Percentiles rank a stretch among this genome's conserved stretches.
phyloP scores from a whole-genome alignment of 2,113 vertebrate genomes.

The Zapus hudsonius region DNA sequence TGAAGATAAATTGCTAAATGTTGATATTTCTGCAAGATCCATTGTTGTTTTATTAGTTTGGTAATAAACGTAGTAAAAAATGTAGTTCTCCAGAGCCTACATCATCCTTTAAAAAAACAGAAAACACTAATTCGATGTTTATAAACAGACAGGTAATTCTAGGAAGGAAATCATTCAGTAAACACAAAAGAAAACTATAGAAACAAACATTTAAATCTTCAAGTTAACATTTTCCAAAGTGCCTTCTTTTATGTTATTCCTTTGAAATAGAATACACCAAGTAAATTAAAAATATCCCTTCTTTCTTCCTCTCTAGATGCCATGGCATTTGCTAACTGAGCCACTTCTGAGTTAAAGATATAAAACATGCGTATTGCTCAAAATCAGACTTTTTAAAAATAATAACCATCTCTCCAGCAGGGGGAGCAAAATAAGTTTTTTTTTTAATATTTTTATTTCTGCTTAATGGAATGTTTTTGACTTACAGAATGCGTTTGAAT shows the following conservation, averaged over 20 bases:
- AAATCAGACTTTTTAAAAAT: slow-evolving; percentile 38
- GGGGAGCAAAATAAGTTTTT: slow-evolving; percentile 60
- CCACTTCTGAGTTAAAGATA: slow-evolving; percentile 29
- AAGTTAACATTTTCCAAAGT: slow-evolving; percentile 30
- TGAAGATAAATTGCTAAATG: neutral
- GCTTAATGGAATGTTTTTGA: neutral
- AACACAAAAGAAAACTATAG: neutral
- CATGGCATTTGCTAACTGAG: slow-evolving; percentile 30
- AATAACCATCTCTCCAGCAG: slow-evolving; percentile 70
- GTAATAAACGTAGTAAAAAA: neutral
- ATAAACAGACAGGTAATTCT: slow-evolving; percentile 19
- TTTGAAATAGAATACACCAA: slow-evolving; percentile 23
- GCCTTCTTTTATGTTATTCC: neutral
- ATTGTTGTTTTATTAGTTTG: slow-evolving; percentile 3
- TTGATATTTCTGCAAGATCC: neutral
- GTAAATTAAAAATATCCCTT: neutral
- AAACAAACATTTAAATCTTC: slow-evolving; percentile 54
- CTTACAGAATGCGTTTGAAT: neutral
- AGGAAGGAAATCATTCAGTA: neutral
- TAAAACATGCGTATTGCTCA: neutral
- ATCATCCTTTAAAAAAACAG: neutral
- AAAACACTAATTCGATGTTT: slow-evolving; percentile 5
- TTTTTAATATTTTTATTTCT: neutral
- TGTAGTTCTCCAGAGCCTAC: neutral
- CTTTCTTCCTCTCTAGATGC: slow-evolving; percentile 16